Evolutionary conservation across 2,888 invertebrate species (phyloP), one percentile per base, ranked within the genome.

Genomic region (Leucoptera coffeella): DNA sequence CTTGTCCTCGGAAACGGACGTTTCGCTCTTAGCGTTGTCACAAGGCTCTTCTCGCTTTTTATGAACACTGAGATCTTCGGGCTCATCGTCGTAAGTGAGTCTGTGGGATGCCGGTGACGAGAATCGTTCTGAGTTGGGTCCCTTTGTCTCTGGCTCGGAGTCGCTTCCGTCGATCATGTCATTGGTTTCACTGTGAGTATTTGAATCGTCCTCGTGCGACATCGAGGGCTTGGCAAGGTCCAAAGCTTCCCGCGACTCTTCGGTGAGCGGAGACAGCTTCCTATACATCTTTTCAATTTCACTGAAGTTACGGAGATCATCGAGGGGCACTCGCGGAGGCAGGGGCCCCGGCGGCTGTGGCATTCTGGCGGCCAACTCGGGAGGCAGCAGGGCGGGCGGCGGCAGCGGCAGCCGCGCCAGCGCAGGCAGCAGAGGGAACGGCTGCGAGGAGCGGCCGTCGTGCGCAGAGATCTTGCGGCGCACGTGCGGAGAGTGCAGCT

Each of bases 401-500:
- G 83, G 71, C 33, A 84, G 50, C n/a, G 83, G 83, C 43, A 84
- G 76, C 12, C 84, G 75, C 29, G 81, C 79, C 43, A 84, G 76
- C 22, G 82, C 77, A 30, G 77, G 77, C 29, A 85, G 69, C 35
- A 87, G 59, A 30, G 85, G 77, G 45, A 89, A 89, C 27, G 90
- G 79, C 64, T 88, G 82, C 23, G 87, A 74, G 28, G 88, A 87
- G 27, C 92, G 74, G n/a, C 91, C 91, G 52, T 92, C 91, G 50
- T 92, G 91, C 4, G 91, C 91, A 8, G 90, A 90, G 36, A 92
- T 90, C 67, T 94, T 93, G 37, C 93, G 77, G 28, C 93, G 75
- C 37, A 92, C 77, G 53, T 93, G 92, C n/a, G 94, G 92, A 38
- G 93, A 92, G 60, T 96, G 95, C 27, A 96, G 64, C 60, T 95